Base-by-base conservation (phyloP, 2,113 vertebrate species). In the Aramus guarauna region DNA sequence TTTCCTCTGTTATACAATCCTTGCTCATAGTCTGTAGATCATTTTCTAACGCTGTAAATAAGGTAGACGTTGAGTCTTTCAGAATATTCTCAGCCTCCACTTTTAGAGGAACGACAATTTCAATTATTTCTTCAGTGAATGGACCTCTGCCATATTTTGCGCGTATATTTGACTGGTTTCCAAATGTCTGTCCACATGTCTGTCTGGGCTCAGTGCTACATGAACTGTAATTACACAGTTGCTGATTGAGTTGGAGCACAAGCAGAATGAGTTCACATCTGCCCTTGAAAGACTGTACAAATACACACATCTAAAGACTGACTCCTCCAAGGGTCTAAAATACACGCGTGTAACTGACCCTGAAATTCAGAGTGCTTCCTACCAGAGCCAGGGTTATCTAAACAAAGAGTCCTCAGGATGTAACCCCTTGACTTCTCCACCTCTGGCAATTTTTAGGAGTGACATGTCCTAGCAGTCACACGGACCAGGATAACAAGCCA, bases 361-460 rank as follows among this genome's bases (percentile, higher is more conserved):
- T 75, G 60, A 94, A 90, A 82, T 82, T 87, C 47, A 43, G 23
- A 20, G 48, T 15, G 50, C 60, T 81, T 95, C 80, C 80, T 75
- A 17, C 64, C 81, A 67, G 37, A 91, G 80, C 21, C 53, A 86
- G 82, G 84, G 90, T 91, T 96, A 85, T 63, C 76, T 78, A 91
- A 94, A 96, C 79, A 74, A 86, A 88, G 41, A 29, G 9, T 63
- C 77, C 48, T 43, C 59, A 34, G 80, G 56, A 81, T 81, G 56
- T 66, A 89, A 89, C 67, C 73, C 80, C 56, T 77, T 91, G 86
- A 94, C 86, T 92, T 89, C 79, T 85, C 79, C 68, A 71, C 59
- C 50, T 34, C 79, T 94, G 3, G 4, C 39, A 74, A 77, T 88
- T 94, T 88, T 92, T 80, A 83, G 47, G 55, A 36, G 53, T 88